Evolutionary conservation across 2,888 invertebrate genomes (phyloP).

Genomic region (Xylocampa areola): DNA sequence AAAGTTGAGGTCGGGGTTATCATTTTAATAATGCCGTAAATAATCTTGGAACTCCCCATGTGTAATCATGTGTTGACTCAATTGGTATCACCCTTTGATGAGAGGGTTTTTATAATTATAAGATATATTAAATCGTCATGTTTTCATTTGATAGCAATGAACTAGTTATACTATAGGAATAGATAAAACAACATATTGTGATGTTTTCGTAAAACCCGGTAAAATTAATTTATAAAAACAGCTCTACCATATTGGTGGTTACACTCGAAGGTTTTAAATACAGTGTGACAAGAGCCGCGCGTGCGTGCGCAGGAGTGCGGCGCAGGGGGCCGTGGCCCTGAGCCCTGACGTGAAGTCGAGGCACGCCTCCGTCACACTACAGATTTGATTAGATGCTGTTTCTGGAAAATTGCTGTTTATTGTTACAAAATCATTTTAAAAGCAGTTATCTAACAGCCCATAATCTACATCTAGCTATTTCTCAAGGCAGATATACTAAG

Average conservation of each 20-base stretch:
- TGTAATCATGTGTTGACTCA: neutral
- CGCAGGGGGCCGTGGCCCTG: conserved; percentile 42
- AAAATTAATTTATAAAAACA: neutral
- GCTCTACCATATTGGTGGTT: conserved; percentile 6
- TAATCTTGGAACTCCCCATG: neutral
- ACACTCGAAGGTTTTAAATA: conserved; percentile 38
- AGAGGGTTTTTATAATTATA: too few relatives aligned
- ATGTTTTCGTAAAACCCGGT: neutral
- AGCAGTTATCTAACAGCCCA: too few relatives aligned
- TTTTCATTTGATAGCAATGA: too few relatives aligned
- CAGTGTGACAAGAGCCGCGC: conserved; percentile 28
- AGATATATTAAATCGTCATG: too few relatives aligned
- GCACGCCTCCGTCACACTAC: conserved; percentile 44
- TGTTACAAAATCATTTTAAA: conserved; percentile 11
- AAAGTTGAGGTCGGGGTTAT: conserved; percentile 39
- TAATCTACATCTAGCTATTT: too few relatives aligned
- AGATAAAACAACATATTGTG: too few relatives aligned
- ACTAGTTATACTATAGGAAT: too few relatives aligned
- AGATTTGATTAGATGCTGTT: conserved; percentile 17
- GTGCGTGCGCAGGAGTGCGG: conserved; percentile 34
- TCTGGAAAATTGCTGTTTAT: conserved; percentile 26
- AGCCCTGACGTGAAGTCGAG: conserved; percentile 19
- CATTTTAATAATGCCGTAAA: conserved; percentile 10
- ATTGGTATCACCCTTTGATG: too few relatives aligned
- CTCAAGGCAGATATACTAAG: too few relatives aligned